Conservation (phyloP, 2,113 vertebrate species). For the Dolichotis patagonum region DNA sequence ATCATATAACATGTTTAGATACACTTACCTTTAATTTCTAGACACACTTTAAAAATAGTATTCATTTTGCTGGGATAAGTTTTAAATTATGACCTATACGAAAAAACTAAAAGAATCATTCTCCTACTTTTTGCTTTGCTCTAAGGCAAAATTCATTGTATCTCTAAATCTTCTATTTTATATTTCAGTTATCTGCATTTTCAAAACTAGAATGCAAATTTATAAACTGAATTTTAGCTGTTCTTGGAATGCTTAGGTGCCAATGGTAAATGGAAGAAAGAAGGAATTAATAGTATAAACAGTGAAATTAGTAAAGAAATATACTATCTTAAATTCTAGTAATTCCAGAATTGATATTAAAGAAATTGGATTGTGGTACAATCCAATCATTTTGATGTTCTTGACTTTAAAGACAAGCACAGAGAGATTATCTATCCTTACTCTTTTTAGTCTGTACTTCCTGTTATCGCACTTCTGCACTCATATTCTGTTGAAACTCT, state of each 20-base stretch:
- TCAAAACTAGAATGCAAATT: slow-evolving; percentile 6
- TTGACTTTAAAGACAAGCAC: neutral
- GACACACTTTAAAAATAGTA: neutral
- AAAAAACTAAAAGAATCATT: neutral
- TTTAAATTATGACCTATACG: neutral
- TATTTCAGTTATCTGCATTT: neutral
- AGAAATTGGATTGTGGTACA: neutral
- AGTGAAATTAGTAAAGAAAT: neutral
- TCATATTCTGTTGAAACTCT: neutral
- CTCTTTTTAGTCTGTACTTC: neutral
- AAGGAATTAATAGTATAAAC: neutral
- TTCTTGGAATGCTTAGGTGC: neutral
- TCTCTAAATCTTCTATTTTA: neutral
- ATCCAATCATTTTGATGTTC: neutral
- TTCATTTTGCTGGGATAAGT: neutral
- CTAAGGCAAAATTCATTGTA: neutral
- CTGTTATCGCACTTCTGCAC: neutral
- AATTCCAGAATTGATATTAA: neutral
- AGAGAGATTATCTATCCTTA: neutral
- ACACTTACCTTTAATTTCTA: slow-evolving; percentile 28
- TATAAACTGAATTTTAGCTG: neutral
- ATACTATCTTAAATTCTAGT: neutral
- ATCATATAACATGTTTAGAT: neutral
- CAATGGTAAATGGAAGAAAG: neutral
- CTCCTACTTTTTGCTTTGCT: neutral